Evolutionary conservation across 2,113 vertebrate genomes (phyloP).

Genomic region (Parus major): DNA sequence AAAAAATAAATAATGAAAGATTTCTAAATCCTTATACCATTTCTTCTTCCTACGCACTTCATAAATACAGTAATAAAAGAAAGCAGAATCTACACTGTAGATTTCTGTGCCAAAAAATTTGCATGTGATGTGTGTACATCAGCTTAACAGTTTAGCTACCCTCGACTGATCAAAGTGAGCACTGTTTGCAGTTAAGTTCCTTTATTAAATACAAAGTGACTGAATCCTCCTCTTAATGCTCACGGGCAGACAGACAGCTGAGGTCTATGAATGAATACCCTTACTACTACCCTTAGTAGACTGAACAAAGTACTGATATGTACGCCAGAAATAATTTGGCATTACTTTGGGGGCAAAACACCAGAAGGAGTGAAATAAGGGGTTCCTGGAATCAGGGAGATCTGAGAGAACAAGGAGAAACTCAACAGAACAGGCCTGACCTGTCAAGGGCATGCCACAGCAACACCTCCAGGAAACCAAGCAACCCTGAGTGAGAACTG

Average conservation of each 20-base stretch:
- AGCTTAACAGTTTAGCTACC: neutral
- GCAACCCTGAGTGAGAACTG: accelerated
- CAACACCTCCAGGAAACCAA: neutral
- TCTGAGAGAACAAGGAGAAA: neutral
- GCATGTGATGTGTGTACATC: accelerated
- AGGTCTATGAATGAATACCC: neutral
- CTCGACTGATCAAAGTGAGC: accelerated
- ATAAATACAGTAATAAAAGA: neutral
- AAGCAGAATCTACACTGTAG: neutral
- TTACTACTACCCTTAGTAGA: neutral
- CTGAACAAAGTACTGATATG: neutral
- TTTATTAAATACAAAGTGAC: neutral
- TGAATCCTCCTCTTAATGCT: neutral
- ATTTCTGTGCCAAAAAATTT: accelerated
- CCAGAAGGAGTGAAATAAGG: accelerated
- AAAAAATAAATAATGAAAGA: too few relatives aligned
- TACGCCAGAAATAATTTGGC: neutral
- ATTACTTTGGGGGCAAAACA: neutral
- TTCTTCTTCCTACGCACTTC: neutral
- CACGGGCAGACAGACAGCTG: neutral
- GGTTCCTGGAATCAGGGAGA: neutral
- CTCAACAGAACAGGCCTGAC: neutral
- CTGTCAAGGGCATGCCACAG: neutral
- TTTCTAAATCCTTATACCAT: neutral
- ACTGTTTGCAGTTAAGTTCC: neutral